These are phyloP conservation scores for Diploptera punctata DNA, from an alignment of 2,888 invertebrate genomes.

Conservation along the genomic window DNA sequence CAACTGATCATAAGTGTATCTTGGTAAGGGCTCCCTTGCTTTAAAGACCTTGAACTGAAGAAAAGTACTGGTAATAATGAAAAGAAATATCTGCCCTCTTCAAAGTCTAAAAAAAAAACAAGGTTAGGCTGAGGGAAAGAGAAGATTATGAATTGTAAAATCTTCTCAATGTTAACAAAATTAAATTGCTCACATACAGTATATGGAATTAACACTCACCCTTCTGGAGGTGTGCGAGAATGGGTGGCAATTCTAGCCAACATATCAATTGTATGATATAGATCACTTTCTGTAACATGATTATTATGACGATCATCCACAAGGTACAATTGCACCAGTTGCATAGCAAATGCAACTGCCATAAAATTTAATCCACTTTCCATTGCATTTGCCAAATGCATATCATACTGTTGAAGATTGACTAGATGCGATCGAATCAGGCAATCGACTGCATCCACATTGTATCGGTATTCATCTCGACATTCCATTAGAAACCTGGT, in stretches of 20 bases:
- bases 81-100: too few species aligned
- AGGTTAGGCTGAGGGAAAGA: too few species aligned
- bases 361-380: slow-evolving; percentile 82
- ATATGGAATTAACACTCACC: slow-evolving; percentile 62
- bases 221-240: slow-evolving; percentile 81
- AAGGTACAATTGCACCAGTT: slow-evolving; percentile 85
- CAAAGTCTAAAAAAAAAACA: too few species aligned
- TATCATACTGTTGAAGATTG: slow-evolving; percentile 83
- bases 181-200: too few species aligned
- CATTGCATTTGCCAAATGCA: slow-evolving; percentile 83
- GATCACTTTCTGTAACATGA: slow-evolving; percentile 81
- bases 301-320: slow-evolving; percentile 82
- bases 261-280: slow-evolving; percentile 86
- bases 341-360: slow-evolving; percentile 90
- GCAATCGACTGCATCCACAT: slow-evolving; percentile 90
- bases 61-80: too few species aligned
- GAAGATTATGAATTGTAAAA: too few species aligned
- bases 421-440: slow-evolving; percentile 84
- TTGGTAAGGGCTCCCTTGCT: too few species aligned
- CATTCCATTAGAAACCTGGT: slow-evolving; percentile 75
- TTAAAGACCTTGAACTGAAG: too few species aligned
- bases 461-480: slow-evolving; percentile 88
- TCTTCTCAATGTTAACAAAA: too few species aligned
- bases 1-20: too few species aligned
- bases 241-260: slow-evolving; percentile 78